Percentiles rank a stretch among this genome's conserved stretches.
phyloP scores from a whole-genome alignment of 1,140 invertebrate species.

The Paramacrobiotus metropolitanus region DNA sequence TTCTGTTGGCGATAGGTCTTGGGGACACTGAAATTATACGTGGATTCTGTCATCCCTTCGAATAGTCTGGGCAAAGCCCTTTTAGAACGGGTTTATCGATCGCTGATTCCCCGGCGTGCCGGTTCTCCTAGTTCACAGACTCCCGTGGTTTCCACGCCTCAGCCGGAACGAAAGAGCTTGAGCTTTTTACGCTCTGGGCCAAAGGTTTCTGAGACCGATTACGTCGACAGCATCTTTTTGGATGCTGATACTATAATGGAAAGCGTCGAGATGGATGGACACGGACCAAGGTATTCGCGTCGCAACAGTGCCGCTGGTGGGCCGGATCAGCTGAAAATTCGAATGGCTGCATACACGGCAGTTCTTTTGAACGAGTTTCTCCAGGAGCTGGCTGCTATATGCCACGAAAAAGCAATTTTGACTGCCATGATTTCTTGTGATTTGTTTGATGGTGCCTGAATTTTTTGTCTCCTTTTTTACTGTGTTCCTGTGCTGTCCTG shows the following conservation, averaged over 20 bases:
- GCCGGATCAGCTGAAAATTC: not conserved
- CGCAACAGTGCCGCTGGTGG: not conserved
- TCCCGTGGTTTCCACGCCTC: too few relatives aligned
- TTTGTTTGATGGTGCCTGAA: not conserved
- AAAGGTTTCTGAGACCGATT: too few relatives aligned
- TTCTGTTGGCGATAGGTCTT: too few relatives aligned
- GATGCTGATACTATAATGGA: not conserved
- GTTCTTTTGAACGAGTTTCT: not conserved
- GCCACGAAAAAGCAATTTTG: not conserved
- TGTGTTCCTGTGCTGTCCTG: not conserved
- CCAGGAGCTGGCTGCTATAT: not conserved
- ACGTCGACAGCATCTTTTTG: not conserved
- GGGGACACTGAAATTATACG: not conserved
- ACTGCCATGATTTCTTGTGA: not conserved
- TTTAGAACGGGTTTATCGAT: not conserved
- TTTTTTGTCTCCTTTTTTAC: not conserved
- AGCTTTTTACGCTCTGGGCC: too few relatives aligned
- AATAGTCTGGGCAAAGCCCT: not conserved
- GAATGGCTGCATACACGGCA: not conserved
- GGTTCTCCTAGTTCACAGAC: too few relatives aligned
- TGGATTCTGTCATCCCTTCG: not conserved
- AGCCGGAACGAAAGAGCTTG: too few relatives aligned
- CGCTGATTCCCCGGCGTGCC: not conserved
- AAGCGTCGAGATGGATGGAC: not conserved
- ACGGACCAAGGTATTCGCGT: not conserved